These are phyloP conservation scores for Craseonycteris thonglongyai DNA, from an alignment of 2,113 vertebrate species.

Conservation along the genomic window DNA sequence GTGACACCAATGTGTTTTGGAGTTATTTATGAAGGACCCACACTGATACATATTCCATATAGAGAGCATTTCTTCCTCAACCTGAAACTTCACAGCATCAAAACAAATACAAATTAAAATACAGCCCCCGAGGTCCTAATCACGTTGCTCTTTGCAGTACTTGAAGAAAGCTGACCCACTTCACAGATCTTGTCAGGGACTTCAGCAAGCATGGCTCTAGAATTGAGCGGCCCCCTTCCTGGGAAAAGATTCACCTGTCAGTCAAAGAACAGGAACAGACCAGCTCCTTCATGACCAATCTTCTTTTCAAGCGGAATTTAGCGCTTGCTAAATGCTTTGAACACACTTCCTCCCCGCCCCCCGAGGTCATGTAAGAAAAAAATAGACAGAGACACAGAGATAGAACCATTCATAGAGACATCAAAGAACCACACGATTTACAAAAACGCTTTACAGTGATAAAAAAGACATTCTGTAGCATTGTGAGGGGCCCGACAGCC, in stretches of 20 bases:
- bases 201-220: neutral
- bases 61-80: neutral
- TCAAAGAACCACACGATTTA: neutral
- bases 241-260: neutral
- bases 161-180: neutral
- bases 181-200: neutral
- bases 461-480: neutral
- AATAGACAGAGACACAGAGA: neutral
- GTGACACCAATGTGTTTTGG: neutral
- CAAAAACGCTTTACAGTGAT: neutral
- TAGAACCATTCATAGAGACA: neutral
- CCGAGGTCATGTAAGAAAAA: neutral
- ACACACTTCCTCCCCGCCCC: neutral
- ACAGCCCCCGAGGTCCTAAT: neutral
- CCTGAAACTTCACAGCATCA: neutral
- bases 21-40: neutral
- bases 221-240: neutral
- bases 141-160: neutral
- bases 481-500: neutral
- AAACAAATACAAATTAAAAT: neutral
- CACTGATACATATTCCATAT: neutral
- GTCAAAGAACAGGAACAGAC: neutral
- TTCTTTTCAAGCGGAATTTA: no score
- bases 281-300: neutral
- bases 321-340: neutral